A percentile compares a stretch with the other conserved stretches of the same genome.
Conservation (phyloP, 2,888 invertebrate species). For the Metellina segmentata region DNA sequence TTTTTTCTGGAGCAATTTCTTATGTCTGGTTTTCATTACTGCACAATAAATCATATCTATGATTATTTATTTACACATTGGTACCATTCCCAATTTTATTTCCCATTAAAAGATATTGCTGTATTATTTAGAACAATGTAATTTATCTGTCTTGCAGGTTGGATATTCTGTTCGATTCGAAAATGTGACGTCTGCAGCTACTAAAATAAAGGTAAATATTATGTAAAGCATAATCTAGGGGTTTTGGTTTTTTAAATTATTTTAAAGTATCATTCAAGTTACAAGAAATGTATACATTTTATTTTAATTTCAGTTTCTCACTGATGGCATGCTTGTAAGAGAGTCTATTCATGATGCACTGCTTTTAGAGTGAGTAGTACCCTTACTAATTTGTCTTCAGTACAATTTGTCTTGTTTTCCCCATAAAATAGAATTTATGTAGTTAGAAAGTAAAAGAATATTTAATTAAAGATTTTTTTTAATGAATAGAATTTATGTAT, state of each 20-base stretch:
- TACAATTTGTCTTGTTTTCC: not conserved
- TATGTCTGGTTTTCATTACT: too few species aligned
- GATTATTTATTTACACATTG: too few species aligned
- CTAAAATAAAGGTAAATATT: conserved; percentile 86
- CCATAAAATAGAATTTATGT: not conserved
- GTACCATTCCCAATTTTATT: too few species aligned
- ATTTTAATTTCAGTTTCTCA: conserved; percentile 86
- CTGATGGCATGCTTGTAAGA: conserved; percentile 95
- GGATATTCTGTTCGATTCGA: conserved; percentile 90
- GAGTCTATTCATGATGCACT: conserved; percentile 88
- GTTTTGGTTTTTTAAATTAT: not conserved
- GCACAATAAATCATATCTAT: too few species aligned
- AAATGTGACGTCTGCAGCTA: conserved; percentile 89
- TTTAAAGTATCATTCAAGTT: not conserved
- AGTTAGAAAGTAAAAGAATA: not conserved
- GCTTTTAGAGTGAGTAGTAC: conserved; percentile 79
- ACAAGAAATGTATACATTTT: not conserved
- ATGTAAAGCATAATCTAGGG: not conserved
- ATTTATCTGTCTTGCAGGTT: conserved; percentile 79
- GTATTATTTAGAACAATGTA: too few species aligned
- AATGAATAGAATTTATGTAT: not conserved
- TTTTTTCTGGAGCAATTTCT: too few species aligned
- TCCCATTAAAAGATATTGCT: too few species aligned
- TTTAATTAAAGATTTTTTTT: not conserved
- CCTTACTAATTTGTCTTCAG: not conserved